Percentiles rank a stretch among this genome's conserved stretches.
Evolutionary conservation across 2,113 vertebrate species (phyloP).

Genomic region (Centrocercus urophasianus): DNA sequence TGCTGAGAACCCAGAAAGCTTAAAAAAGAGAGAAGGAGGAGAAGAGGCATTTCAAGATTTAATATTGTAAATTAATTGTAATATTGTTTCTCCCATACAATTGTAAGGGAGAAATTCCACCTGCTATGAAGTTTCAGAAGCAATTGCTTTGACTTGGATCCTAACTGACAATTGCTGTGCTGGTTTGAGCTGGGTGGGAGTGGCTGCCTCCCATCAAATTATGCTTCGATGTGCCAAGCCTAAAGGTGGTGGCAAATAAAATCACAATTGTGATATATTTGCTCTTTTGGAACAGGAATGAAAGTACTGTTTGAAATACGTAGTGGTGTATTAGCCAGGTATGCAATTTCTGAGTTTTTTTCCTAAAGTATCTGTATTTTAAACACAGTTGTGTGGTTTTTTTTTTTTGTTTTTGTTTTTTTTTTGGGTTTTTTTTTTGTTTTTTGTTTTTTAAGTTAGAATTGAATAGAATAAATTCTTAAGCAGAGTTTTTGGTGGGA

Average conservation of each 20-base stretch:
- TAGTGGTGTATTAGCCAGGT: background rate
- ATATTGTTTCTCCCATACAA: background rate
- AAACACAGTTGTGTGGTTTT: background rate
- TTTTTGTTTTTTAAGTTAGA: too few species aligned
- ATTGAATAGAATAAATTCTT: background rate
- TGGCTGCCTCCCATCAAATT: background rate
- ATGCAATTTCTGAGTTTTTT: background rate
- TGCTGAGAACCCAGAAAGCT: background rate
- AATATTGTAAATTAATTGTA: too few species aligned
- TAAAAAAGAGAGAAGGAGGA: background rate
- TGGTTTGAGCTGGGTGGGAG: background rate
- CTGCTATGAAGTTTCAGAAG: background rate
- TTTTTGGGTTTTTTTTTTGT: too few species aligned
- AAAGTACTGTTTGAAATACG: background rate
- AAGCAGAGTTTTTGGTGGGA: background rate
- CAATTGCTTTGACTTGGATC: constrained; percentile 24
- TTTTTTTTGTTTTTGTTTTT: too few species aligned
- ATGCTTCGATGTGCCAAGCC: background rate
- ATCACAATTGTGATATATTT: background rate
- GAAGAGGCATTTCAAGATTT: background rate
- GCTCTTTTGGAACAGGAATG: background rate
- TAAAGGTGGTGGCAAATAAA: constrained; percentile 5
- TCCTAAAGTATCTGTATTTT: background rate
- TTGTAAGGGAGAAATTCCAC: background rate
- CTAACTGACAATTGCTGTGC: background rate